Evolutionary conservation across 2,797 vertebrate genomes (phyloP), one percentile per base, ranked within the genome.

Genomic region (Enteromius thamalakanensis): DNA sequence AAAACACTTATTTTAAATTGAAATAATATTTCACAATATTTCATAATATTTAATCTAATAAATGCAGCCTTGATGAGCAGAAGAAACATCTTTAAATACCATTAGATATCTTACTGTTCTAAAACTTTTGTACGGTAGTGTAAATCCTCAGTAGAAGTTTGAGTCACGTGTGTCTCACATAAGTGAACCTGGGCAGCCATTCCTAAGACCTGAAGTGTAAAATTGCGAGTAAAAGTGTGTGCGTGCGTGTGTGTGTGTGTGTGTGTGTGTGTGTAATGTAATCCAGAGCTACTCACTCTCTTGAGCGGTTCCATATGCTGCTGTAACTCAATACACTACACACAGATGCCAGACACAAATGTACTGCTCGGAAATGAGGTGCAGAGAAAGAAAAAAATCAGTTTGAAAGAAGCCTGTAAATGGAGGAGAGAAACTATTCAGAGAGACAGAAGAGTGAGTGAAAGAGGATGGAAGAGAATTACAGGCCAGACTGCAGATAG

Each of bases 291-390:
- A 81, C 45, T 71, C 47, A 7, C 47, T 34, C 17, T 42, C 77
- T 85, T 82, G 68, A 86, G 80, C 71, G 60, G 70, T 84, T 85
- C 84, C 86, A 87, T 81, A 85, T 87, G 86, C 60, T 49, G 21
- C 65, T 82, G 86, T 72, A 87, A 85, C 86, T 81, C 53, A 82
- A 86, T 69, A 84, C 78, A 77, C 82, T 45, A 89, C 29, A 62
- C 51, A 32, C 60, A 47, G 40, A 76, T 72, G 10, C 91, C 80
- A 85, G 62, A 45, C 45, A 64, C 40, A 12, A 76, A 81, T 58
- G 7, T 69, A 69, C 84, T 86, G 86, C 86, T 86, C 55, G 85
- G 68, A 67, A 32, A 40, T 55, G 26, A 69, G 32, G 34, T 21
- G 6, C 7, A 71, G 3, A 53, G 64, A 81, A 11, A 14, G 15